A percentile compares a stretch with the other conserved stretches of the same genome.
These are phyloP conservation scores for Anguilla rostrata DNA, from an alignment of 2,113 vertebrate species.

Conservation along the genomic window DNA sequence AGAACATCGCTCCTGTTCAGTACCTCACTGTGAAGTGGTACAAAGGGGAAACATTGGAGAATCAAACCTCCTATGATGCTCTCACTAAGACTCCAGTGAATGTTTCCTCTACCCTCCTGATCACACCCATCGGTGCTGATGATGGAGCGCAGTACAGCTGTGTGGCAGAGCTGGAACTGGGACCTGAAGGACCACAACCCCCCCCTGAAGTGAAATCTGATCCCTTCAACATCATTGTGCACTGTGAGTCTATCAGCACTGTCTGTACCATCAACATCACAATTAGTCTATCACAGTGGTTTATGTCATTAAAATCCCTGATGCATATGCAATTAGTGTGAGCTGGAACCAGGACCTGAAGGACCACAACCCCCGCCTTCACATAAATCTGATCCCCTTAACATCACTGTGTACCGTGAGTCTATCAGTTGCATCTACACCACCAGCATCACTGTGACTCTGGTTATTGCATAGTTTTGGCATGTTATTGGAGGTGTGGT, in stretches of 20 bases:
- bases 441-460: constrained; percentile 39
- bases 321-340: too few relatives aligned
- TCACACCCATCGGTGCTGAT: constrained; percentile 58
- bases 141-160: constrained; percentile 70
- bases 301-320: too few relatives aligned
- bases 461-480: too few relatives aligned
- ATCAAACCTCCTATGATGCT: constrained; percentile 56
- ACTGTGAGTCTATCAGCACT: constrained; percentile 50
- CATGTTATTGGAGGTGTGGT: background rate
- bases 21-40: constrained; percentile 68
- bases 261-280: background rate
- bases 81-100: constrained; percentile 64
- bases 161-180: constrained; percentile 69
- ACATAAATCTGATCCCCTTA: too few relatives aligned
- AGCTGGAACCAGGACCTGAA: too few relatives aligned
- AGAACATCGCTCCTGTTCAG: constrained; percentile 60
- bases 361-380: too few relatives aligned
- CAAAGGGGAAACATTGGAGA: constrained; percentile 48
- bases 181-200: background rate
- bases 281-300: too few relatives aligned
- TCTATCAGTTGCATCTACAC: too few relatives aligned
- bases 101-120: constrained; percentile 66
- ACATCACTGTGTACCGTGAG: too few relatives aligned
- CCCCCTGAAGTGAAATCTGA: constrained; percentile 49
- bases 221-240: constrained; percentile 61